phyloP scores from a whole-genome alignment of 2,888 invertebrate genomes.

The Orchestes rusci region DNA sequence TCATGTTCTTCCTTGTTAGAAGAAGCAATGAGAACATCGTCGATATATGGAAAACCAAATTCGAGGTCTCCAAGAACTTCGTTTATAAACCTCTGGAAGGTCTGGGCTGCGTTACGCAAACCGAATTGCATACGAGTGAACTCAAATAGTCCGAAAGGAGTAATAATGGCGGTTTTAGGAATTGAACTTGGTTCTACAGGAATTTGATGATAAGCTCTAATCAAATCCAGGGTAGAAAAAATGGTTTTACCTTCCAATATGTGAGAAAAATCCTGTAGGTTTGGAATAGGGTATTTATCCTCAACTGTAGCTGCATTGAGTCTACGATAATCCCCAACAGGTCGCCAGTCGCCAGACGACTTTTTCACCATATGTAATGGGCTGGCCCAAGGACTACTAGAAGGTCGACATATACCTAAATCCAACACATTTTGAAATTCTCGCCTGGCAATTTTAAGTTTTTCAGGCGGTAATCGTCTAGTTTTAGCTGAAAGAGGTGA shows the following conservation, averaged over 20 bases:
- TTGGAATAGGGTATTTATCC: too few species aligned
- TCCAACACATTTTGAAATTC: slow-evolving; percentile 6
- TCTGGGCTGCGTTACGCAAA: slow-evolving; percentile 3
- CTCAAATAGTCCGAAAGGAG: not conserved
- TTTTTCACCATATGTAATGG: slow-evolving; percentile 5
- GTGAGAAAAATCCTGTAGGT: slow-evolving; percentile 5
- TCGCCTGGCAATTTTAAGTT: slow-evolving; percentile 8
- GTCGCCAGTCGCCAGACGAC: slow-evolving; percentile 6
- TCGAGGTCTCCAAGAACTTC: not conserved
- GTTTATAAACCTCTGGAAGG: slow-evolving; percentile 1
- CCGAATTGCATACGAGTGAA: slow-evolving; percentile 3
- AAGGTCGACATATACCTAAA: slow-evolving; percentile 5
- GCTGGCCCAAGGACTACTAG: slow-evolving; percentile 6
- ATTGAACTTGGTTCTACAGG: slow-evolving; percentile 1
- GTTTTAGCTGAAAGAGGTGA: slow-evolving; percentile 1
- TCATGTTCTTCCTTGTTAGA: not conserved
- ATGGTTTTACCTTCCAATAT: slow-evolving; percentile 19
- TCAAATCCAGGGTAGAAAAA: slow-evolving; percentile 19
- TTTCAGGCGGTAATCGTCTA: slow-evolving; percentile 5
- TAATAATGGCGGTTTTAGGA: slow-evolving; percentile 2
- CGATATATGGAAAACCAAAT: not conserved
- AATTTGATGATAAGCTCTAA: slow-evolving; percentile 1
- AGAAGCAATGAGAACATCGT: not conserved
- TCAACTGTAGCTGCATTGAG: slow-evolving; percentile 1
- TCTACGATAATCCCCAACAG: slow-evolving; percentile 10